Evolutionary conservation across 2,797 vertebrate genomes (phyloP), one percentile per base, ranked within the genome.

Genomic region (Melanogrammus aeglefinus): DNA sequence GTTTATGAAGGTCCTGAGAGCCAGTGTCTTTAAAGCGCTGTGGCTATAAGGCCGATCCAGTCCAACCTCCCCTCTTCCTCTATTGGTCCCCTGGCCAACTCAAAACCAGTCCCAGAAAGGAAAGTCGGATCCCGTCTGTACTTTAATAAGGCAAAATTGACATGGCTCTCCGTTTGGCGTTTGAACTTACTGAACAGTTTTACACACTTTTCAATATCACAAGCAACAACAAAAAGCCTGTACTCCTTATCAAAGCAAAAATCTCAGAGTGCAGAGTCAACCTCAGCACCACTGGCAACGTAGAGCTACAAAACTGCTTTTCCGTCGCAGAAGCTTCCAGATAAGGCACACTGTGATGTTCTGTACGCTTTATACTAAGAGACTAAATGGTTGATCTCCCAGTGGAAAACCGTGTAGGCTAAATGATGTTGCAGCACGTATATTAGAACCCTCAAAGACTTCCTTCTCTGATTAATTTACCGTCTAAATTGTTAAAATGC

Each of bases 91-190:
- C n/a, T n/a, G 63, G 63, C 63, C 63, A 27, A 69, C 63, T 9
- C 63, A 69, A 69, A 69, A 27, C 24, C 57, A 36, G n/a, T 13
- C 35, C 41, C 27, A 73, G 78, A 86, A 81, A 80, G 86, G 85
- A 91, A 89, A 85, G 74, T 82, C 73, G 27, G 47, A 83, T 72
- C 72, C 74, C 73, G 72, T 82, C n/a, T 69, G 63, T 69, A 69
- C 63, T 24, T 69, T 2, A 69, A 27, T 69, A 69, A 24, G 4
- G 4, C 27, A 27, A 24, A 12, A 24, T 63, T 10, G 27, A 63
- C 57, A 16, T 1, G 63, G 63, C 63, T 9, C 9, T 69, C n/a
- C 8, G 63, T 69, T 69, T 69, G 63, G 24, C 24, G 24, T 69
- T 69, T 24, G n/a, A 69, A 69, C 21, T 7, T 21, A 39, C 38